phyloP scores from a whole-genome alignment of 2,113 vertebrate genomes.

The Oenanthe melanoleuca region DNA sequence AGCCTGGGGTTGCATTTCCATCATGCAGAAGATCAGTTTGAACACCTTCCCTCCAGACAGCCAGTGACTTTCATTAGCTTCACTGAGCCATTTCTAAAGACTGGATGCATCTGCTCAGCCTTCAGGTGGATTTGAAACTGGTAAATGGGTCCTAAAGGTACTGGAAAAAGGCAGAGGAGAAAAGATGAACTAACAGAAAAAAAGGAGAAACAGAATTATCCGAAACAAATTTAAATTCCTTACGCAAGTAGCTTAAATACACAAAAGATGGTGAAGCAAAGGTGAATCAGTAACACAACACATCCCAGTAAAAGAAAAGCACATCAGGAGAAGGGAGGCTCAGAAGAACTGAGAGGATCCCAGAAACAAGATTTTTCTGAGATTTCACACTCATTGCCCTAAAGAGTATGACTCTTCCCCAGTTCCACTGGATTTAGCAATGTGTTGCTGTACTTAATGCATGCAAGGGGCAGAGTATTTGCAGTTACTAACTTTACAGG shows the following conservation, averaged over 20 bases:
- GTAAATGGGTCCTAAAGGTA: not conserved
- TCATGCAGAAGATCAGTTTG: not conserved
- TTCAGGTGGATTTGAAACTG: not conserved
- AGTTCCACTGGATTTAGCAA: not conserved
- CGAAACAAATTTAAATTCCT: not conserved
- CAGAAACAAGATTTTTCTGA: not conserved
- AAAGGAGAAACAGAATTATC: not conserved
- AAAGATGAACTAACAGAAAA: not conserved
- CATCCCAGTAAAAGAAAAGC: not conserved
- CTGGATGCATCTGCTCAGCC: not conserved
- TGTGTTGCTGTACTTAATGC: not conserved
- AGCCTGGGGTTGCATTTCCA: not conserved
- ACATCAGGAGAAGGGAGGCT: not conserved
- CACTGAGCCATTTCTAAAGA: not conserved
- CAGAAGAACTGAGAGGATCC: not conserved
- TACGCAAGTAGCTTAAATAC: not conserved
- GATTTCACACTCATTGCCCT: not conserved
- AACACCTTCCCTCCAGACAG: not conserved
- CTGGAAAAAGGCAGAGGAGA: not conserved
- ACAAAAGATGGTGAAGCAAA: not conserved
- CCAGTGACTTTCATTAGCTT: rapidly evolving
- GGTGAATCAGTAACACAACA: not conserved
- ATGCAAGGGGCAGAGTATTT: not conserved
- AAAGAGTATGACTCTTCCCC: not conserved
- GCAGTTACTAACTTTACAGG: not conserved